phyloP scores from a whole-genome alignment of 2,888 invertebrate genomes.

The Eupeodes latifasciatus region DNA sequence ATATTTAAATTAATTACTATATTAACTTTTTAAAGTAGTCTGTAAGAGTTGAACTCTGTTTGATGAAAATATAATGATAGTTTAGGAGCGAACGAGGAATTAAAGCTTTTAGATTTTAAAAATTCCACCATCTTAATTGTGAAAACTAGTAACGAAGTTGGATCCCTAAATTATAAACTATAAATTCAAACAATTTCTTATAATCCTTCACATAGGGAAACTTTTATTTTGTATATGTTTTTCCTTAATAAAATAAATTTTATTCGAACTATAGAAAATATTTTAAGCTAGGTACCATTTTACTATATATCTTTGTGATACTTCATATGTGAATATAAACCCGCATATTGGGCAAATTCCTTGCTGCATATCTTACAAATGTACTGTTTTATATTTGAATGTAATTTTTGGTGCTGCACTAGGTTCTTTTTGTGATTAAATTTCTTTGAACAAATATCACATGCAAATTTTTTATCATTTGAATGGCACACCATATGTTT shows the following conservation, averaged over 20 bases:
- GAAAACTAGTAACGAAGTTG: too few species aligned
- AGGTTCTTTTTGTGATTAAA: slow-evolving; percentile 54
- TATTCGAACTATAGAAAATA: neutral
- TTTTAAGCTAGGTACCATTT: neutral
- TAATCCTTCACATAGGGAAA: too few species aligned
- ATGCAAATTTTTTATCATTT: slow-evolving; percentile 44
- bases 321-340: slow-evolving; percentile 59
- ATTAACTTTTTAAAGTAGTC: too few species aligned
- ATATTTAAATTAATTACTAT: too few species aligned
- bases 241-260: neutral
- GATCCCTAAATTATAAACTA: too few species aligned
- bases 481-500: slow-evolving; percentile 60
- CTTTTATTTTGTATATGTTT: too few species aligned
- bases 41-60: too few species aligned
- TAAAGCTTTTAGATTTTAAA: too few species aligned
- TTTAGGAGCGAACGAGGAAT: too few species aligned
- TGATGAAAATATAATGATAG: too few species aligned
- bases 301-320: slow-evolving; percentile 35
- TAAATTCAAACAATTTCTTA: too few species aligned
- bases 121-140: too few species aligned
- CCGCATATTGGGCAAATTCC: slow-evolving; percentile 60
- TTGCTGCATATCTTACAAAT: slow-evolving; percentile 56
- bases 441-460: slow-evolving; percentile 50
- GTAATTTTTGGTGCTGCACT: slow-evolving; percentile 50
- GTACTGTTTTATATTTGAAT: slow-evolving; percentile 43